Evolutionary conservation across 2,888 invertebrate species (phyloP), one percentile per base, ranked within the genome.

Genomic region (Allophyes oxyacanthae): DNA sequence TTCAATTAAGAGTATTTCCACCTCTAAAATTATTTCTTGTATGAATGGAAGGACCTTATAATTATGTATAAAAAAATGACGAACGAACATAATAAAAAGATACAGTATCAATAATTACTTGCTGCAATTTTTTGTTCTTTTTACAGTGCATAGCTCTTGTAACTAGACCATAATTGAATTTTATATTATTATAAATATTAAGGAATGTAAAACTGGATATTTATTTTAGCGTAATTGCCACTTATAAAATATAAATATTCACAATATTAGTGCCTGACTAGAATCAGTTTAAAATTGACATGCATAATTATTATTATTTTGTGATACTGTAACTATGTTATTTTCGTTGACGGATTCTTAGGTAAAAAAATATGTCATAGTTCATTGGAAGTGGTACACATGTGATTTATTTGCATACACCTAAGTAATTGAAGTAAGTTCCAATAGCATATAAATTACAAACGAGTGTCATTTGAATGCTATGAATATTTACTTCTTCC

Each of bases 371-470:
- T 40, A 38, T 40, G 14, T 1, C 13, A 0, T 13, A 13, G 13
- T 34, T 13, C 20, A 48, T 36, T 50, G 20, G 6, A 38, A 44
- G 55, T 72, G 73, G 67, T 72, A 72, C 58, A 56, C 44, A 51
- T 54, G 73, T 72, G 73, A 76, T 73, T 76, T 73, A 72, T 73
- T 76, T 64, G 64, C 68, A 64, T 64, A 63, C 36, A 20, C 52
- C 51, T 8, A n/a, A n/a, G n/a, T n/a, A n/a, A 44, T 53, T 51
- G 10, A 28, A 48, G 49, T 57, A 67, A 67, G 50, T 44, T 10
- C 55, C 49, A 54, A 25, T 13, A 63, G 60, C 54, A 65, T 71
- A 50, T 43, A 33, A 64, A 63, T 46, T 43, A 43, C 45, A 25
- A 49, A 53, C 10, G 2, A 45, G 40, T 44, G 15, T n/a, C 58